Percentiles rank a stretch among this genome's conserved stretches.
phyloP scores from a whole-genome alignment of 2,113 vertebrate genomes.

The Bubo blakistoni region DNA sequence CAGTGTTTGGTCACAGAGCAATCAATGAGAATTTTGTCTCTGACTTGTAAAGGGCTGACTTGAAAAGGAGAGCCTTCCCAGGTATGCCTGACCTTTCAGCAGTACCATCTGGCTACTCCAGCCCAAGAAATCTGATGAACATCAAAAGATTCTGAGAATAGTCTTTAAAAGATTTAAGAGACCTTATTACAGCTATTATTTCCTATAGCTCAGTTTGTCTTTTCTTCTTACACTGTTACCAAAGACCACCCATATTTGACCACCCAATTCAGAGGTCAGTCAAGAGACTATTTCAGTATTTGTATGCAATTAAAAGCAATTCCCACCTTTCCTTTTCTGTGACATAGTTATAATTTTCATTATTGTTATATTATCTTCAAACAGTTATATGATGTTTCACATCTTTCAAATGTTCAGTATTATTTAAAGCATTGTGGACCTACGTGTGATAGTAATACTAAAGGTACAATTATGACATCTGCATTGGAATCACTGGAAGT shows the following conservation, averaged over 20 bases:
- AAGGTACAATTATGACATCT: background rate
- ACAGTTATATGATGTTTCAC: background rate
- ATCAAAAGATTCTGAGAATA: background rate
- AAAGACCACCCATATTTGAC: background rate
- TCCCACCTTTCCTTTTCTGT: background rate
- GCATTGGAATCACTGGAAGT: background rate
- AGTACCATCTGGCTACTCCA: background rate
- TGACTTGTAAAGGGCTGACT: background rate
- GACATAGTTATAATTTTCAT: background rate
- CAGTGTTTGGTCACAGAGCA: background rate
- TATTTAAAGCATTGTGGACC: background rate
- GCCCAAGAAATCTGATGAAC: background rate
- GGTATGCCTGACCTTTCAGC: background rate
- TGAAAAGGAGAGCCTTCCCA: background rate
- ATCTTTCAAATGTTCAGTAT: background rate
- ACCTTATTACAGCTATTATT: background rate
- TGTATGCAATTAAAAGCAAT: background rate
- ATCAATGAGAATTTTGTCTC: background rate
- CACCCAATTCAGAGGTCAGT: background rate
- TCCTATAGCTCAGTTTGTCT: background rate
- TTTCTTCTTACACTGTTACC: background rate
- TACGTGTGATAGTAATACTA: background rate
- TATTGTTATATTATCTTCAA: background rate
- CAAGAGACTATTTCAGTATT: background rate
- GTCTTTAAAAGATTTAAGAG: background rate